These are phyloP conservation scores for Tyrophagus putrescentiae DNA, from an alignment of 1,140 invertebrate species.

Conservation along the genomic window DNA sequence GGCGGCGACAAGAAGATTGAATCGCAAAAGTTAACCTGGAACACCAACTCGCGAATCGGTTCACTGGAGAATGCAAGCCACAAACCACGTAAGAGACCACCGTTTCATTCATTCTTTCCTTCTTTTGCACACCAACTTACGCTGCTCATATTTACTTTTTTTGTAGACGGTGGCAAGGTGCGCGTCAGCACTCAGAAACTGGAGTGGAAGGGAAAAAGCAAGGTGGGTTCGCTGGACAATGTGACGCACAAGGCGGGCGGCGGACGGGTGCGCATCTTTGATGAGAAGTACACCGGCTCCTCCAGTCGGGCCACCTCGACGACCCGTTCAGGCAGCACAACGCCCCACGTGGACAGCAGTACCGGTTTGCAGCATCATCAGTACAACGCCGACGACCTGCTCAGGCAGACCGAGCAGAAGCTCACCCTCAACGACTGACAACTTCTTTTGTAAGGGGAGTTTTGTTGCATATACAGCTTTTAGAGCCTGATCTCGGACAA, in stretches of 20 bases:
- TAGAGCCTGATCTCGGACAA: no score
- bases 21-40: constrained; percentile 25
- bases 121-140: background rate
- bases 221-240: constrained; percentile 73
- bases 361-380: constrained; percentile 1
- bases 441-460: background rate
- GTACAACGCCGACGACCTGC: background rate
- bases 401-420: background rate
- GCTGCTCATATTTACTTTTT: background rate
- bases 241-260: constrained; percentile 71
- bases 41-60: constrained; percentile 74
- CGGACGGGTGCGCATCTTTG: constrained; percentile 66
- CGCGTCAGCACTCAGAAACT: constrained; percentile 80
- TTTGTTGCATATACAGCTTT: background rate
- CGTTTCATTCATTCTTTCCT: background rate
- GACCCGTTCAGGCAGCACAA: background rate
- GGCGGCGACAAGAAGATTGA: constrained; percentile 21
- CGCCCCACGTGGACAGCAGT: background rate
- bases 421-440: background rate
- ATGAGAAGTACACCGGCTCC: constrained; percentile 24
- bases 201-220: constrained; percentile 57
- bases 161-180: constrained; percentile 70
- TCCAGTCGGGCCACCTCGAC: background rate
- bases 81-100: constrained; percentile 64
- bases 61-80: constrained; percentile 83